Evolutionary conservation across 2,888 invertebrate genomes (phyloP).

Genomic region (Thymelicus sylvestris): DNA sequence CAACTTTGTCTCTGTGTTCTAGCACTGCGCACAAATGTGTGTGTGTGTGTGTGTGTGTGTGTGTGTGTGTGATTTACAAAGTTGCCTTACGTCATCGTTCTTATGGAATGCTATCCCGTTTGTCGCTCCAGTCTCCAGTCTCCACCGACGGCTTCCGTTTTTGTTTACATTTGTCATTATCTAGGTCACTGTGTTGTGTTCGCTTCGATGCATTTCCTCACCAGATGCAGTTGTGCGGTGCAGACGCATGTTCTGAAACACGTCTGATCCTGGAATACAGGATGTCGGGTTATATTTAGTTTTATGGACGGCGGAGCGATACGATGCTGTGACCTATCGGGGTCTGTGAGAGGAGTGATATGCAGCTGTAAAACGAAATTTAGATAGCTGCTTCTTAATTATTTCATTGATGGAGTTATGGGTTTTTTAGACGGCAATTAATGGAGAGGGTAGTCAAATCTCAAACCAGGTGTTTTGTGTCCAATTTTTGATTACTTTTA

Average conservation of each 20-base stretch:
- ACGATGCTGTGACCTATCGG: constrained; percentile 36
- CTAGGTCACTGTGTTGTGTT: constrained; percentile 29
- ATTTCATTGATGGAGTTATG: not conserved
- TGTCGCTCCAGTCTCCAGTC: not conserved
- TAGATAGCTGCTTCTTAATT: constrained; percentile 14
- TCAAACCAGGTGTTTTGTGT: constrained; percentile 30
- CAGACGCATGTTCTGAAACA: constrained; percentile 16
- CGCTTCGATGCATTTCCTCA: constrained; percentile 23
- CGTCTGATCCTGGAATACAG: constrained; percentile 49
- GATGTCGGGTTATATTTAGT: constrained; percentile 58
- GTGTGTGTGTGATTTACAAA: not conserved
- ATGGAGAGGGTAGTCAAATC: not conserved
- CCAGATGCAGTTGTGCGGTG: constrained; percentile 1
- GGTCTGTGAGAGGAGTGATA: constrained; percentile 40
- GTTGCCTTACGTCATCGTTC: too few relatives aligned
- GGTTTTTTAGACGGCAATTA: constrained; percentile 8
- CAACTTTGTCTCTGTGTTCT: too few relatives aligned
- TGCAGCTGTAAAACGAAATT: constrained; percentile 24
- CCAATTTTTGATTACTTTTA: not conserved
- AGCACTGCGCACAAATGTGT: too few relatives aligned
- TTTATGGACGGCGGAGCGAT: constrained; percentile 46
- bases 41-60: not conserved
- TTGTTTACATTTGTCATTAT: constrained; percentile 20
- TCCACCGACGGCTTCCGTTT: constrained; percentile 5
- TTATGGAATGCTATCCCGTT: not conserved